These are phyloP conservation scores for Spinus pinus DNA, from an alignment of 2,797 vertebrate genomes.

Conservation along the genomic window DNA sequence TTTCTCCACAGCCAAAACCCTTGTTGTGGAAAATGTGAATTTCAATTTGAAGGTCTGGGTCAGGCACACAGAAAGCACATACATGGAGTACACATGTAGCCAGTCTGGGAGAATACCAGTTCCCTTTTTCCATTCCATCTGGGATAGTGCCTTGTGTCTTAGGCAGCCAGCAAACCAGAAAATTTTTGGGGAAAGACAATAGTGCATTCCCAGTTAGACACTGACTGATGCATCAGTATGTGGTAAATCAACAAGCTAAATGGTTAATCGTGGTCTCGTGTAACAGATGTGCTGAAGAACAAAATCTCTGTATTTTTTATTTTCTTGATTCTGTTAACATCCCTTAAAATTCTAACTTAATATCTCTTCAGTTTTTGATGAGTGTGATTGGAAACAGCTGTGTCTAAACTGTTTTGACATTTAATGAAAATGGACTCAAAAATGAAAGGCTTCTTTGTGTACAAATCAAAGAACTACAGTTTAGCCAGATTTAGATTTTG, in stretches of 20 bases:
- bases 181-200: rapidly evolving
- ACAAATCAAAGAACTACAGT: background rate
- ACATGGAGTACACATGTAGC: rapidly evolving
- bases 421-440: background rate
- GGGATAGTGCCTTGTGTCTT: too few species aligned
- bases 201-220: background rate
- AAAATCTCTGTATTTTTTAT: background rate
- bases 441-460: background rate
- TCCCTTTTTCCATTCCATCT: background rate
- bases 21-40: background rate
- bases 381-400: background rate
- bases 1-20: background rate
- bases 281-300: background rate
- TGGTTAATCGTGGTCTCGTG: background rate
- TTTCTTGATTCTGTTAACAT: background rate
- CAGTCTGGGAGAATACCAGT: background rate
- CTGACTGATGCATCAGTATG: background rate
- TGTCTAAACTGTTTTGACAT: background rate
- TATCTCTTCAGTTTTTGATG: background rate
- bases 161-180: background rate
- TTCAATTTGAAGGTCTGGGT: background rate
- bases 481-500: background rate
- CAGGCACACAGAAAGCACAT: background rate
- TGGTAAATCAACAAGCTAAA: background rate
- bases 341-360: background rate